Base-by-base conservation (phyloP, 2,797 vertebrate genomes). In the Megalops cyprinoides region DNA sequence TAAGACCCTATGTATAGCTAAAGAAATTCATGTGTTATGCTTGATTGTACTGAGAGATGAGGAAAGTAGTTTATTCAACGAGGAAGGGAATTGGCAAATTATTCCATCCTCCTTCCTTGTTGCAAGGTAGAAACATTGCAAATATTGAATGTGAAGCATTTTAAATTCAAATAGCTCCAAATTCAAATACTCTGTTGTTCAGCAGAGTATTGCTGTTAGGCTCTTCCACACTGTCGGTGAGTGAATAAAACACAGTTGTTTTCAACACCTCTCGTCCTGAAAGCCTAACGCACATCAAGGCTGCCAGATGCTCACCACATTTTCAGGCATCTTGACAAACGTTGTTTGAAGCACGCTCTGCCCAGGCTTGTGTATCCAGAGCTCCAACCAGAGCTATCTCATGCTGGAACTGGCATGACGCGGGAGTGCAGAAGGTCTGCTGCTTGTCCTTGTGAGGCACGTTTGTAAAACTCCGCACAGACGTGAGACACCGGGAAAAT, bases 1-100 rank as follows among this genome's bases (percentile, higher is more conserved):
- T 80, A 80, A 80, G 78, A 39, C 34, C 49, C 37, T 49, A 20
- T 3, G 48, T 4, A 25, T 53, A 37, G 39, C 53, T 23, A 55
- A 58, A 44, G 76, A 37, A n/a, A 34, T 23, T 60, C 23, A 20
- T 5, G 53, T 2, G 28, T n/a, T n/a, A n/a, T n/a, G n/a, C n/a
- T n/a, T n/a, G n/a, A n/a, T n/a, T n/a, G n/a, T n/a, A n/a, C n/a
- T n/a, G n/a, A n/a, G n/a, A n/a, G n/a, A n/a, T n/a, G n/a, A n/a
- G n/a, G n/a, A n/a, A n/a, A n/a, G n/a, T n/a, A n/a, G n/a, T n/a
- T n/a, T n/a, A n/a, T n/a, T n/a, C n/a, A n/a, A n/a, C n/a, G n/a
- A n/a, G n/a, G n/a, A n/a, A n/a, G n/a, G n/a, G n/a, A n/a, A n/a
- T n/a, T n/a, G n/a, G n/a, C n/a, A n/a, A n/a, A n/a, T n/a, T n/a